Evolutionary conservation across 30 jellyfish, hydroid and myxozoan species (phyloP), one percentile per base, ranked within the genome.

Genomic region (Turritopsis rubra): DNA sequence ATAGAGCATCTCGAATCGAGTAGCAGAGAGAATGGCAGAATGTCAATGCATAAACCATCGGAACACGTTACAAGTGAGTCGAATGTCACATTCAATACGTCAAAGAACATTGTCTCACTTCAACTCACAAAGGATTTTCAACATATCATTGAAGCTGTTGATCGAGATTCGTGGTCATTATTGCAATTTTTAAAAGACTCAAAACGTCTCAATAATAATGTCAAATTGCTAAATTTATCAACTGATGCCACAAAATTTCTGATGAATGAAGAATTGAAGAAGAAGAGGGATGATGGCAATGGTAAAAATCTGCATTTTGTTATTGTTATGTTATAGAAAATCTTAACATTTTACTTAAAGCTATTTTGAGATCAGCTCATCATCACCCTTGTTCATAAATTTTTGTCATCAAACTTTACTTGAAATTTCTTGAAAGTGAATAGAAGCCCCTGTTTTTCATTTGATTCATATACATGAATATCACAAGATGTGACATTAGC

Each of bases 241-340:
- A 89, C 97, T 28, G 97, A 90, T 54, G 66, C 77, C 4, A 81
- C 97, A 22, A 82, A 95, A 72, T 90, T 90, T 68, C 92, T 90
- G 4, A 74, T 85, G 25, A 81, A 90, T 70, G 91, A 90, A 60
- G 92, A 90, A 54, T 91, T 82, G 77, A 82, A 85, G 52, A 85
- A 75, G 29, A 73, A 28, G 20, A 21, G 23, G 0, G 29, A 68
- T n/a, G 88, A 73, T 71, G 60, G 9, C 13, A 41, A 41, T 41
- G 60, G 60, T 41, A 41, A 41, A n/a, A n/a, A n/a, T n/a, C n/a
- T n/a, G n/a, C n/a, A n/a, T n/a, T n/a, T n/a, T n/a, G n/a, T n/a
- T n/a, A n/a, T n/a, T n/a, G n/a, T n/a, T n/a, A n/a, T n/a, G n/a
- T n/a, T n/a, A n/a, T n/a, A n/a, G n/a, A n/a, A n/a, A n/a, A n/a